Evolutionary conservation across 2,888 invertebrate genomes (phyloP).

Genomic region (Ischnus inquisitorius): DNA sequence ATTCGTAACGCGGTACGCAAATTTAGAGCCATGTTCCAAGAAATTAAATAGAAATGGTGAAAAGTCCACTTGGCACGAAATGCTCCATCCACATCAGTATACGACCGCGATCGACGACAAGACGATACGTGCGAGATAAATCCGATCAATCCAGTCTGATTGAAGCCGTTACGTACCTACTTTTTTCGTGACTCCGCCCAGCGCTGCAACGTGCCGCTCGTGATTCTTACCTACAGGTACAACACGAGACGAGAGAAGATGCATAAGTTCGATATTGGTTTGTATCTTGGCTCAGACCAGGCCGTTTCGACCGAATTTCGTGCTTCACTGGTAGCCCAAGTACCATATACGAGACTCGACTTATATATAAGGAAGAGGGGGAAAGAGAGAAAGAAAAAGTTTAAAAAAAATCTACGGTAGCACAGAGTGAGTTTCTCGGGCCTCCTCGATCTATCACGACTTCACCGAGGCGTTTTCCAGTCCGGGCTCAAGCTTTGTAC

Average conservation of each 20-base stretch:
- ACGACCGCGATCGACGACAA: conserved; percentile 17
- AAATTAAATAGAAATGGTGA: background rate
- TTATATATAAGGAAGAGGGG: background rate
- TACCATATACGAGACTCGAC: conserved; percentile 3
- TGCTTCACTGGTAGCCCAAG: background rate
- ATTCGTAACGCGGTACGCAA: no score
- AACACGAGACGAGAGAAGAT: conserved; percentile 10
- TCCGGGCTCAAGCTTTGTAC: conserved; percentile 49
- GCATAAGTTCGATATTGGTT: conserved; percentile 28
- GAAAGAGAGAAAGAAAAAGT: background rate
- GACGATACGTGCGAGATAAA: conserved; percentile 29
- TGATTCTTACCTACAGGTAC: conserved; percentile 24
- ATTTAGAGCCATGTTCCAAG: no score
- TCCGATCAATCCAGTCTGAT: conserved; percentile 27
- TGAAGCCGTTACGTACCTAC: conserved; percentile 6
- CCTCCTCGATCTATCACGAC: conserved; percentile 54
- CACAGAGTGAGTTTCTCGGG: conserved; percentile 30
- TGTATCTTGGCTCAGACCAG: conserved; percentile 9
- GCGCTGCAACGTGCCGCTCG: background rate
- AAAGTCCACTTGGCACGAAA: background rate
- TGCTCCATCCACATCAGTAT: conserved; percentile 11
- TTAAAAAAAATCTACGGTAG: conserved; percentile 15
- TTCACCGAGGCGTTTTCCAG: conserved; percentile 51
- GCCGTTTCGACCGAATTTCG: conserved; percentile 16
- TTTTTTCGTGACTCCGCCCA: conserved; percentile 17